Percentiles rank a stretch among this genome's conserved stretches.
phyloP scores from a whole-genome alignment of 2,888 invertebrate species.

The Lysandra coridon region DNA sequence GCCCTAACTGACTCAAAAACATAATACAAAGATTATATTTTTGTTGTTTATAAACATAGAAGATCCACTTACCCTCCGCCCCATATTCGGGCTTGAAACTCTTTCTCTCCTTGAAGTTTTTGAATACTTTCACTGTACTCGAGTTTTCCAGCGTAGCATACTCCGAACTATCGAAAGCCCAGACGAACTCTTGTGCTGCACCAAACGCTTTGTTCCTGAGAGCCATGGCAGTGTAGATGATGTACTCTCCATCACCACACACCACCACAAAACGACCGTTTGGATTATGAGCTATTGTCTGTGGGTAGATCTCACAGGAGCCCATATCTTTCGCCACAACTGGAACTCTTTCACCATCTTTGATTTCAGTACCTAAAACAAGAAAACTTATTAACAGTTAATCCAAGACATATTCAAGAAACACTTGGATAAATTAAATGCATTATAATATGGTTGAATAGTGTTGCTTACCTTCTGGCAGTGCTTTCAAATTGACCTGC shows the following conservation, averaged over 20 bases:
- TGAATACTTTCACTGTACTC: constrained; percentile 95
- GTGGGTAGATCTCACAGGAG: constrained; percentile 99
- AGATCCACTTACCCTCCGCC: constrained; percentile 86
- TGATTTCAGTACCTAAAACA: constrained; percentile 82
- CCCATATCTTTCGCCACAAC: constrained; percentile 99
- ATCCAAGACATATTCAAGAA: not conserved
- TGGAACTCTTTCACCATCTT: constrained; percentile 95
- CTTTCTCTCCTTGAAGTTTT: constrained; percentile 98
- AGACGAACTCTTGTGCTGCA: constrained; percentile 98
- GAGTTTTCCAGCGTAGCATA: constrained; percentile 94
- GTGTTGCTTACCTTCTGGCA: constrained; percentile 83
- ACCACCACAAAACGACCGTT: constrained; percentile 96
- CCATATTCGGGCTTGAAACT: constrained; percentile 98
- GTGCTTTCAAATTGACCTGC: constrained; percentile 94
- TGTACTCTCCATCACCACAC: constrained; percentile 99
- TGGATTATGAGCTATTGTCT: constrained; percentile 98
- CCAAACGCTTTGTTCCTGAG: constrained; percentile 99
- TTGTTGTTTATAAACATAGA: not conserved
- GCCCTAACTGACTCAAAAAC: no score
- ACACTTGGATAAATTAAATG: not conserved
- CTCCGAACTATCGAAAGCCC: constrained; percentile 98
- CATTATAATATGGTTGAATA: not conserved
- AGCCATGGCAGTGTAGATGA: constrained; percentile 99
- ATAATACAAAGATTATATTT: no score
- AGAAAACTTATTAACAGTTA: not conserved